Evolutionary conservation across 1,140 invertebrate species (phyloP).

Genomic region (Bombus haemorrhoidalis): DNA sequence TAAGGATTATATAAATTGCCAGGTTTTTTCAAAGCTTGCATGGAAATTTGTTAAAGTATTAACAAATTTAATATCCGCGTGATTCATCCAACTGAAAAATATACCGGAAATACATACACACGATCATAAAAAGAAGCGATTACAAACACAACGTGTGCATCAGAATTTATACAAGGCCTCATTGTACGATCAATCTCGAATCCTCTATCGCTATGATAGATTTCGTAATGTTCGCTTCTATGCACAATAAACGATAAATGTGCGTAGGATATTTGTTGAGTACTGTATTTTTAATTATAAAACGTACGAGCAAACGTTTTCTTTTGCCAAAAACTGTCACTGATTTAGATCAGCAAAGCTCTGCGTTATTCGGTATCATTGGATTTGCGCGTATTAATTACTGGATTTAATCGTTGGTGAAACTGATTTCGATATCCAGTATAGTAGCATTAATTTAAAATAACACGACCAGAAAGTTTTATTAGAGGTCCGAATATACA

Average conservation of each 20-base stretch:
- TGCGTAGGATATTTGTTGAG: background rate
- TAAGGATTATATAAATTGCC: background rate
- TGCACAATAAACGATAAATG: background rate
- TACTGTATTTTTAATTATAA: background rate
- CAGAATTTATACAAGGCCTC: conserved; percentile 13
- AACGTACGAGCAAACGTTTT: background rate
- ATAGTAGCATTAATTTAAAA: too few species aligned
- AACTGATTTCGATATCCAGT: too few species aligned
- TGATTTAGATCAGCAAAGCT: too few species aligned
- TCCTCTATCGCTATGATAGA: background rate
- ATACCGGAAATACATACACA: background rate
- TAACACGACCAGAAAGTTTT: too few species aligned
- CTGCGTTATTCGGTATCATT: background rate
- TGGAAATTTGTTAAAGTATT: background rate
- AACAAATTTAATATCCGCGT: background rate
- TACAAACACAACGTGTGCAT: background rate
- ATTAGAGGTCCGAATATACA: too few species aligned
- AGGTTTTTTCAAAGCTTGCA: background rate
- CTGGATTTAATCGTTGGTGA: too few species aligned
- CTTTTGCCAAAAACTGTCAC: background rate
- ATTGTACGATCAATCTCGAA: background rate
- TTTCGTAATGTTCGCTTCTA: too few species aligned
- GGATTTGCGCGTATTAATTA: background rate
- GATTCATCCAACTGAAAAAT: conserved; percentile 10
- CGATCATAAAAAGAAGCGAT: background rate